phyloP scores from a whole-genome alignment of 2,888 invertebrate genomes.

The Lysandra bellargus region DNA sequence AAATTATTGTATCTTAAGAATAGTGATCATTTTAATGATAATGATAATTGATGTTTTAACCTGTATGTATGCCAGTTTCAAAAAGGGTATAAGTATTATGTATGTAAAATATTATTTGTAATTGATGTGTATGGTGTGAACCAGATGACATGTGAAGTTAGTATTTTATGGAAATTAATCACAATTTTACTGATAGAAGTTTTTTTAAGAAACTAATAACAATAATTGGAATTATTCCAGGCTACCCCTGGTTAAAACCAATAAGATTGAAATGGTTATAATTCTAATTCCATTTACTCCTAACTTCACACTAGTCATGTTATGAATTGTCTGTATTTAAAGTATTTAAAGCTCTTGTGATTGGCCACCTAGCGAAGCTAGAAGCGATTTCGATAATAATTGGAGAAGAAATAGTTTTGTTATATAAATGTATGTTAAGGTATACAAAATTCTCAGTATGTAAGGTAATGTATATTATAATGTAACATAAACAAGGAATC shows the following conservation, averaged over 20 bases:
- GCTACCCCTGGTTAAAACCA: not conserved
- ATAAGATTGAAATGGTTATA: not conserved
- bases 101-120: not conserved
- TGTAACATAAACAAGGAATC: not conserved
- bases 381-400: slow-evolving; percentile 31
- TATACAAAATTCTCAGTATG: not conserved
- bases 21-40: not conserved
- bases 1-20: not conserved
- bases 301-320: not conserved
- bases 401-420: slow-evolving; percentile 22
- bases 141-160: slow-evolving; percentile 4
- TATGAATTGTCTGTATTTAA: slow-evolving; percentile 6
- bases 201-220: not conserved
- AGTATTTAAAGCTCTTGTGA: slow-evolving; percentile 26
- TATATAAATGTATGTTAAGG: slow-evolving; percentile 22
- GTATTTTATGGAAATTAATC: not conserved
- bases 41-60: not conserved
- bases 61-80: not conserved
- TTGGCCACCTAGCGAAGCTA: slow-evolving; percentile 29
- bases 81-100: not conserved
- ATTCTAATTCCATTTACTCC: not conserved
- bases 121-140: not conserved
- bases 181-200: not conserved
- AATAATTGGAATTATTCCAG: not conserved
- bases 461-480: slow-evolving; percentile 9